Evolutionary conservation across 2,113 vertebrate genomes (phyloP).

Genomic region (Microcebus tavaratra): DNA sequence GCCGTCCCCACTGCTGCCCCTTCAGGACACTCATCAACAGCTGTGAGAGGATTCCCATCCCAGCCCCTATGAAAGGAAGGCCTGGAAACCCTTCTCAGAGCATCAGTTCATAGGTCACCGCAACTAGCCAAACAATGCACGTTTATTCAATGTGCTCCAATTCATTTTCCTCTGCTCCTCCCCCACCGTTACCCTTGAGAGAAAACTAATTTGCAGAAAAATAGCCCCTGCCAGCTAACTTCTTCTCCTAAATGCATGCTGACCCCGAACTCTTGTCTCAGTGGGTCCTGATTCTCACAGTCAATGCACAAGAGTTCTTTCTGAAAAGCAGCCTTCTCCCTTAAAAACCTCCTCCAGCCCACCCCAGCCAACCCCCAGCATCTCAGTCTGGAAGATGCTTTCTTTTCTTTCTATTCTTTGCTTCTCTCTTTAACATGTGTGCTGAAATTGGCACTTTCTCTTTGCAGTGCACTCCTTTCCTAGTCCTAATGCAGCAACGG

Average conservation of each 20-base stretch:
- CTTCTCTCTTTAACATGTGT: conserved; percentile 71
- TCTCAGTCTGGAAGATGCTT: conserved; percentile 28
- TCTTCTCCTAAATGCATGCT: conserved; percentile 64
- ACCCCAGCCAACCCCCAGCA: background rate
- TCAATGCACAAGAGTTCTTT: conserved; percentile 13
- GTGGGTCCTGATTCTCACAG: conserved; percentile 19
- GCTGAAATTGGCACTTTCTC: conserved; percentile 77
- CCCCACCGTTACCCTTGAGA: conserved; percentile 41
- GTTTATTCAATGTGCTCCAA: conserved; percentile 46
- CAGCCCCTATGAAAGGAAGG: background rate
- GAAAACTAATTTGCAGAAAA: conserved; percentile 78
- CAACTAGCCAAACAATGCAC: conserved; percentile 15
- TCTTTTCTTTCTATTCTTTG: background rate
- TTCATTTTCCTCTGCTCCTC: conserved; percentile 49
- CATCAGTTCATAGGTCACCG: conserved; percentile 62
- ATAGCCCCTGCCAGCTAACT: conserved; percentile 63
- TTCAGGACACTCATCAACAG: conserved; percentile 9
- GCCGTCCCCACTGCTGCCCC: background rate
- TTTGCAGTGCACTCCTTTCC: conserved; percentile 67
- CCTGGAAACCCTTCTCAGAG: background rate
- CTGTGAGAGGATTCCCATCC: conserved; percentile 22
- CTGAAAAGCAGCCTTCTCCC: conserved; percentile 36
- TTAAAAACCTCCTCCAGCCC: conserved; percentile 1
- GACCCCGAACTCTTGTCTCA: conserved; percentile 58
- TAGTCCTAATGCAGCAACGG: conserved; percentile 53